Percentiles rank a stretch among this genome's conserved stretches.
Evolutionary conservation across 1,140 invertebrate genomes (phyloP).

Genomic region (Brachionus asplanchnoidis): DNA sequence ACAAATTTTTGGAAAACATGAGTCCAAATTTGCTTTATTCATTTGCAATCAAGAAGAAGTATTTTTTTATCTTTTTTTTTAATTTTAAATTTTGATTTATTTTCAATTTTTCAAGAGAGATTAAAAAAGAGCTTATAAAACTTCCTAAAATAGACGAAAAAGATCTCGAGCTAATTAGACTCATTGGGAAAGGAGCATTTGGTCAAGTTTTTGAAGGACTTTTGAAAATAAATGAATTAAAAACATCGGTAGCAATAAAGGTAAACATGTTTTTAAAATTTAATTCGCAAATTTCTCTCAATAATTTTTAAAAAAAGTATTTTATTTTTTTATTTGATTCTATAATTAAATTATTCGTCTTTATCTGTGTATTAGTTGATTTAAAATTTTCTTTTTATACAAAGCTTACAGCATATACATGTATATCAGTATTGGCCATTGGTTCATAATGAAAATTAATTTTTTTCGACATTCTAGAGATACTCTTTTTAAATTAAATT

Average conservation of each 20-base stretch:
- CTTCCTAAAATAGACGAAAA: neutral
- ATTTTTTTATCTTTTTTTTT: neutral
- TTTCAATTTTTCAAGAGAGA: neutral
- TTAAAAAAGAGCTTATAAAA: constrained; percentile 7
- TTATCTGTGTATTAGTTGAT: too few relatives aligned
- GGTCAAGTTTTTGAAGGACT: constrained; percentile 29
- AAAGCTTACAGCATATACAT: too few relatives aligned
- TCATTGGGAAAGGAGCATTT: constrained; percentile 31
- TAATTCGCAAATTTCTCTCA: neutral
- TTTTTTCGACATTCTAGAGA: too few relatives aligned
- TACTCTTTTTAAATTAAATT: too few relatives aligned
- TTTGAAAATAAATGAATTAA: neutral
- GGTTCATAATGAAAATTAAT: too few relatives aligned
- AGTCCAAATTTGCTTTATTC: constrained; percentile 30
- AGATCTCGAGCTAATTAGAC: constrained; percentile 6
- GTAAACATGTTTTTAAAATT: neutral
- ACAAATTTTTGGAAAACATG: constrained; percentile 34
- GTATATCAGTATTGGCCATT: too few relatives aligned
- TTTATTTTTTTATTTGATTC: too few relatives aligned
- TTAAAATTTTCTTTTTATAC: too few relatives aligned
- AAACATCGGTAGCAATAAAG: neutral
- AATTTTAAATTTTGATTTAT: neutral
- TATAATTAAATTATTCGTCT: too few relatives aligned
- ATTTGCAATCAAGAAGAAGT: neutral
- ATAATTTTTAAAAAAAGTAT: too few relatives aligned